Percentiles rank a stretch among this genome's conserved stretches.
Evolutionary conservation across 37 sponge, comb jelly and placozoan genomes (phyloP).

Genomic region (Bolinopsis microptera): DNA sequence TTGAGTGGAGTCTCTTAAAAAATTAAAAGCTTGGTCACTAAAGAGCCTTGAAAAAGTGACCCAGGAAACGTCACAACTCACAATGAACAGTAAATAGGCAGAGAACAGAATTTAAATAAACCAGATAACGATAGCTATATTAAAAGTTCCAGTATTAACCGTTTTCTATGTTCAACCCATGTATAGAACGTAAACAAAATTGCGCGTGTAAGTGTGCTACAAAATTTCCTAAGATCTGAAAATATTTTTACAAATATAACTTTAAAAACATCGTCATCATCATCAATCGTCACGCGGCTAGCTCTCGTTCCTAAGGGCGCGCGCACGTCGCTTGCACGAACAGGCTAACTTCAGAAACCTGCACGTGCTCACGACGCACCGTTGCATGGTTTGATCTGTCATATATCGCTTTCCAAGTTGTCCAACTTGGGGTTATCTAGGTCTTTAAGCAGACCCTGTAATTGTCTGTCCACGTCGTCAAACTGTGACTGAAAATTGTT

Average conservation of each 20-base stretch:
- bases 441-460: slow-evolving; percentile 40
- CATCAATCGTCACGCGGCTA: neutral
- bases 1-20: neutral
- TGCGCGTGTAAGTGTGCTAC: neutral
- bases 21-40: neutral
- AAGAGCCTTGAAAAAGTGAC: neutral
- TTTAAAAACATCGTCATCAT: slow-evolving; percentile 43
- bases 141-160: neutral
- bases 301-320: neutral
- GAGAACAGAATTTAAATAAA: neutral
- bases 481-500: slow-evolving; percentile 64
- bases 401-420: slow-evolving; percentile 51
- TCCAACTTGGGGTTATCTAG: slow-evolving; percentile 37
- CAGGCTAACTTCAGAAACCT: neutral
- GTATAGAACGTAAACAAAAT: neutral
- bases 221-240: slow-evolving; percentile 55
- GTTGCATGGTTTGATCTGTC: neutral
- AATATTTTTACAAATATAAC: slow-evolving; percentile 51
- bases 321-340: neutral
- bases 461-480: slow-evolving; percentile 60
- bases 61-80: neutral
- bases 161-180: neutral
- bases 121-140: neutral
- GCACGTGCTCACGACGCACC: neutral
- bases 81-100: neutral